Conservation (phyloP, 2,113 vertebrate genomes). For the Microcebus jonahi region DNA sequence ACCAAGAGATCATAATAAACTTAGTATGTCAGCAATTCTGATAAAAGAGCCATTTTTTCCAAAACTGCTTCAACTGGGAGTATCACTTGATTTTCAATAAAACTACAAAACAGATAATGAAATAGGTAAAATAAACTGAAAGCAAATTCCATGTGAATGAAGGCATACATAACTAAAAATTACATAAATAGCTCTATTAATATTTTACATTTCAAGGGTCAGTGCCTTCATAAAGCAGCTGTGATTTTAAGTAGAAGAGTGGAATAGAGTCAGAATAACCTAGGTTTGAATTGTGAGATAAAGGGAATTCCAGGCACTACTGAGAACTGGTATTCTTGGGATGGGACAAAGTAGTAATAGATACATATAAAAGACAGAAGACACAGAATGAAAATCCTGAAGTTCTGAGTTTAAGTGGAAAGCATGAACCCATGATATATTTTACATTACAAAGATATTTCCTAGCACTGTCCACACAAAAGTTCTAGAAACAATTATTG, state of each 20-base stretch:
- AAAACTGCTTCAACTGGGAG: neutral
- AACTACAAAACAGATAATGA: neutral
- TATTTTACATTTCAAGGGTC: neutral
- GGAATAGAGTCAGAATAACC: neutral
- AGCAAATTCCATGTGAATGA: neutral
- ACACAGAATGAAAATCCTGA: constrained; percentile 1
- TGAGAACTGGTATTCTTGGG: neutral
- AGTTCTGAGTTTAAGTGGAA: neutral
- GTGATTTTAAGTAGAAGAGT: neutral
- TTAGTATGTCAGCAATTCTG: neutral
- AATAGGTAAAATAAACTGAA: neutral
- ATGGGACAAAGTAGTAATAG: neutral
- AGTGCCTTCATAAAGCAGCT: neutral
- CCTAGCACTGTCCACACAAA: neutral
- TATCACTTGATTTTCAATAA: constrained; percentile 4
- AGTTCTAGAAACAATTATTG: neutral
- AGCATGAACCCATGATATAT: neutral
- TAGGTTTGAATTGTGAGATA: neutral
- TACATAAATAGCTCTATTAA: neutral
- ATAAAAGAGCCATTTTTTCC: neutral
- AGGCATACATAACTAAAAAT: neutral
- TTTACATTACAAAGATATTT: neutral
- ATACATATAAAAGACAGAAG: neutral
- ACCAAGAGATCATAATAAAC: constrained; percentile 14
- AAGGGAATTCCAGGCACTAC: neutral